These are phyloP conservation scores for Oreohelix idahoensis DNA, from an alignment of 1,140 invertebrate species.

Conservation along the genomic window DNA sequence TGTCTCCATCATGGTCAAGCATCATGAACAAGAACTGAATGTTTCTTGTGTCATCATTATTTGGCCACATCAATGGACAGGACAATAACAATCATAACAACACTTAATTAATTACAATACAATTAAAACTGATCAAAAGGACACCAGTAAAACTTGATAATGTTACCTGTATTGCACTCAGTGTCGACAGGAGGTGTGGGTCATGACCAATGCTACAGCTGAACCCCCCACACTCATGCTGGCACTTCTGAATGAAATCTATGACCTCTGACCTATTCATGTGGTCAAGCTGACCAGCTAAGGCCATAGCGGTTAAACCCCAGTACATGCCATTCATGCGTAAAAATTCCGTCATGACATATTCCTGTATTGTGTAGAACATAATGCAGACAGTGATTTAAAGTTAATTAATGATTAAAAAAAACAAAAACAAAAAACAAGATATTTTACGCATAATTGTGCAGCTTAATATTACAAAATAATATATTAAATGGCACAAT, in stretches of 20 bases:
- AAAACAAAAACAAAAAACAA: too few species aligned
- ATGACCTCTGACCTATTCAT: conserved; percentile 87
- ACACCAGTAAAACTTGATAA: not conserved
- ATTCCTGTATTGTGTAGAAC: conserved; percentile 79
- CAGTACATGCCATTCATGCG: conserved; percentile 98
- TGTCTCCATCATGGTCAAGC: too few species aligned
- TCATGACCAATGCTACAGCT: conserved; percentile 92
- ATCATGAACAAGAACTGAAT: too few species aligned
- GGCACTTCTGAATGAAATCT: conserved; percentile 89
- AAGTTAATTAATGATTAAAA: too few species aligned
- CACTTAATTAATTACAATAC: too few species aligned
- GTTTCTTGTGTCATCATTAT: too few species aligned
- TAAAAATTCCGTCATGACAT: conserved; percentile 95
- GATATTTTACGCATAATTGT: too few species aligned
- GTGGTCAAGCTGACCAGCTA: conserved; percentile 86
- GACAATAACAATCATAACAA: too few species aligned
- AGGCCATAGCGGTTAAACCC: conserved; percentile 93
- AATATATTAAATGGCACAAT: too few species aligned
- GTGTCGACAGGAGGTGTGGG: conserved; percentile 93
- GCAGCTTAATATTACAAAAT: too few species aligned
- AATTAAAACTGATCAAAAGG: not conserved
- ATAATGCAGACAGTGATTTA: too few species aligned
- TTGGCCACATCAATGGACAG: too few species aligned
- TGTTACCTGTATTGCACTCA: conserved; percentile 92
- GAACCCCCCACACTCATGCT: conserved; percentile 90